Conservation (phyloP, 2,113 vertebrate genomes). For the Bombycilla garrulus region DNA sequence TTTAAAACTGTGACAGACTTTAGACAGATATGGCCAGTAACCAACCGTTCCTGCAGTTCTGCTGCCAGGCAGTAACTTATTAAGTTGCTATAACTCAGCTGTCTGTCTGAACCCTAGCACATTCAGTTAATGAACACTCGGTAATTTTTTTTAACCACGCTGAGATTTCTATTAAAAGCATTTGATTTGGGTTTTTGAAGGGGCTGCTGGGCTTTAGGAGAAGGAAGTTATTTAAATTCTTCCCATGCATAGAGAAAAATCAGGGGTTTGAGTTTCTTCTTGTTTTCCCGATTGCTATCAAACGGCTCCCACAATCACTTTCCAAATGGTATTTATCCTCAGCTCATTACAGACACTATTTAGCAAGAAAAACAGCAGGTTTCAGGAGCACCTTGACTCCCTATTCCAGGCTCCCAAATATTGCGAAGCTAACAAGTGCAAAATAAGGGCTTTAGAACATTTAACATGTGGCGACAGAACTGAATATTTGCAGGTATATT, state of each 20-base stretch:
- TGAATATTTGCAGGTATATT: constrained; percentile 2
- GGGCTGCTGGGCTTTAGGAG: constrained; percentile 2
- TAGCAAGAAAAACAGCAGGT: neutral
- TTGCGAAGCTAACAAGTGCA: neutral
- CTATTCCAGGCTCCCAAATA: neutral
- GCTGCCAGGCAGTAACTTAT: constrained; percentile 6
- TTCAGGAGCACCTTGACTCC: neutral
- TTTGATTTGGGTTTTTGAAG: neutral
- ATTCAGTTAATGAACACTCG: neutral
- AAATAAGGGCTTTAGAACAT: neutral
- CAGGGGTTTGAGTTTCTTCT: neutral
- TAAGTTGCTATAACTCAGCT: constrained; percentile 20
- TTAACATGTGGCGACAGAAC: constrained; percentile 8
- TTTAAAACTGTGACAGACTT: neutral
- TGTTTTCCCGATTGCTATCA: neutral
- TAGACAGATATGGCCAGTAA: neutral
- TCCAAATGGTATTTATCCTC: neutral
- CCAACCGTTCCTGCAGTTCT: constrained; percentile 1
- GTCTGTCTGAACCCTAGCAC: constrained; percentile 10
- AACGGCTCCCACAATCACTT: neutral
- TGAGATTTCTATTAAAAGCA: constrained; percentile 48
- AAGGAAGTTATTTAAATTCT: neutral
- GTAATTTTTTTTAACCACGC: constrained; percentile 31
- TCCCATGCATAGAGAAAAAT: neutral
- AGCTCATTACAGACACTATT: neutral